Conservation (phyloP, 2,888 invertebrate species). For the Drosophila mimetica region DNA sequence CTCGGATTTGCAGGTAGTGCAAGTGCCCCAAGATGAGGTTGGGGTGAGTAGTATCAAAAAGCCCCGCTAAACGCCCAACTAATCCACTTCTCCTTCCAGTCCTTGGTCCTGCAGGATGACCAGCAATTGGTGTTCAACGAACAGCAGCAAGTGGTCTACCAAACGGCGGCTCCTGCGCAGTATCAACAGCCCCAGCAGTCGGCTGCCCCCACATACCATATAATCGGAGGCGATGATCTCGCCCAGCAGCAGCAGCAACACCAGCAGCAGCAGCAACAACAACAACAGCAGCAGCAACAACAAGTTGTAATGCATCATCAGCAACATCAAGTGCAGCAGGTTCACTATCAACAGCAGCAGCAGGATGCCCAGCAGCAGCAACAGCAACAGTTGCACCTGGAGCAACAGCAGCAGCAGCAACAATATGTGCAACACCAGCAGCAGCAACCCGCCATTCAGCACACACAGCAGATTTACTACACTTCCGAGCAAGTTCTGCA, state of each 20-base stretch:
- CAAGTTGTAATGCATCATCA: constrained; percentile 53
- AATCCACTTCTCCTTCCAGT: constrained; percentile 29
- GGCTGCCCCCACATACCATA: constrained; percentile 71
- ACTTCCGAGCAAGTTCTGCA: constrained; percentile 81
- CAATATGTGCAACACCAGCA: constrained; percentile 72
- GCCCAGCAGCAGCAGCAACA: constrained; percentile 73
- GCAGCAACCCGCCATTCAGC: constrained; percentile 70
- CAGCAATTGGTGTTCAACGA: constrained; percentile 84
- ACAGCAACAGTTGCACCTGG: constrained; percentile 73
- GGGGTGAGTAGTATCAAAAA: constrained; percentile 69
- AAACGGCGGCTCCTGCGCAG: constrained; percentile 74
- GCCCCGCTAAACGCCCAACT: fast-evolving
- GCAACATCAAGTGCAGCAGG: constrained; percentile 60
- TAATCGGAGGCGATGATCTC: constrained; percentile 67
- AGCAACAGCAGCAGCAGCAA: constrained; percentile 67
- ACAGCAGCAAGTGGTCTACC: constrained; percentile 84
- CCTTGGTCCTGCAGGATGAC: constrained; percentile 80
- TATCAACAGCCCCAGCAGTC: constrained; percentile 76
- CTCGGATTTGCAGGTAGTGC: constrained; percentile 85
- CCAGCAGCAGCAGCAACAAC: constrained; percentile 67
- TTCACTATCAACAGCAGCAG: constrained; percentile 61
- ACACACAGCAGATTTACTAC: constrained; percentile 79
- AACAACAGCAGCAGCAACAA: constrained; percentile 51
- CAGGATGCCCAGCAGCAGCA: constrained; percentile 65
- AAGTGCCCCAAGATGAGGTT: constrained; percentile 82